These are phyloP conservation scores for Chloroceryle amazona DNA, from an alignment of 2,797 vertebrate genomes.

Conservation along the genomic window DNA sequence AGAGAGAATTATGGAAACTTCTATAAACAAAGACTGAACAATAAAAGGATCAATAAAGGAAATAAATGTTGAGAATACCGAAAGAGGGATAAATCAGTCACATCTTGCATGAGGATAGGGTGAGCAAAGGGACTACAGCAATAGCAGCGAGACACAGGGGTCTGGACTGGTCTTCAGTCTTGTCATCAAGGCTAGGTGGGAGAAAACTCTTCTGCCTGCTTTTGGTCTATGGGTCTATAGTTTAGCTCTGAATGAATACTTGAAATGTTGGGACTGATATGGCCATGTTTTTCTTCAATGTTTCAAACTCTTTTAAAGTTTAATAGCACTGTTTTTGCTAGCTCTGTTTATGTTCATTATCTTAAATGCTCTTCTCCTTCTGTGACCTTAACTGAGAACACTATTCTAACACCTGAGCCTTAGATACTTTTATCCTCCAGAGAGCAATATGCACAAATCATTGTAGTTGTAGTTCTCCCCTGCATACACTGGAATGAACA, in stretches of 20 bases:
- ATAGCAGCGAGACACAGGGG: neutral
- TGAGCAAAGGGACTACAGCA: neutral
- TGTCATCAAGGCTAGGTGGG: rapidly evolving
- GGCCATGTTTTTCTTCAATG: neutral
- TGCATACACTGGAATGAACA: neutral
- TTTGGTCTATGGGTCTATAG: neutral
- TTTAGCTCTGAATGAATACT: neutral
- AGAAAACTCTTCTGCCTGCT: neutral
- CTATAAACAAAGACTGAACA: neutral
- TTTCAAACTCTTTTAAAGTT: neutral
- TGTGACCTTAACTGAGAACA: neutral
- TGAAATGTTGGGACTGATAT: neutral
- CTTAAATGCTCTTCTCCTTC: neutral
- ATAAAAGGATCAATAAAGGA: neutral
- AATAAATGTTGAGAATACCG: neutral
- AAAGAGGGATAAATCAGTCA: neutral
- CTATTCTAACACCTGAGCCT: neutral
- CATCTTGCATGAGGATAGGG: neutral
- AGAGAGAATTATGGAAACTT: neutral
- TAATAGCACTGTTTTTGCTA: neutral
- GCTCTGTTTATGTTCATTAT: neutral
- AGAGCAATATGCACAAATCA: neutral
- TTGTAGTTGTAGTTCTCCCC: neutral
- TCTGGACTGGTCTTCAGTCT: neutral
- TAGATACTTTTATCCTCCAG: neutral